Evolutionary conservation across 2,888 invertebrate species (phyloP).

Genomic region (Eugnorisma glareosa): DNA sequence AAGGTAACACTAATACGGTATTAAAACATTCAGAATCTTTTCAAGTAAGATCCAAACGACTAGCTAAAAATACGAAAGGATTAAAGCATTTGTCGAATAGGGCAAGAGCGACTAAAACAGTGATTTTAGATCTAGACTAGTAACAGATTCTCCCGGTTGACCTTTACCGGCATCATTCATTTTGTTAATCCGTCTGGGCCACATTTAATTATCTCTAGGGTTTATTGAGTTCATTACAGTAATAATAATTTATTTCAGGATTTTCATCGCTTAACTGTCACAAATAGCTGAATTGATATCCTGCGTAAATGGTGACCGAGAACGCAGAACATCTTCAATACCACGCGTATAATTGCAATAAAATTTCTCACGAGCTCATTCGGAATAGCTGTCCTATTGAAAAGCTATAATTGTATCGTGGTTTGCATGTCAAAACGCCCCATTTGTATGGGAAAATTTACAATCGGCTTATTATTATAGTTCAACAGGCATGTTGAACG

Average conservation of each 20-base stretch:
- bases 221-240: not conserved
- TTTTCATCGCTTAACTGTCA: not conserved
- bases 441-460: not conserved
- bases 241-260: not conserved
- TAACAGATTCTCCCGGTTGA: not conserved
- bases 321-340: not conserved
- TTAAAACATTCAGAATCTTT: not conserved
- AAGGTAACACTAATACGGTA: not conserved
- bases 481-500: not conserved
- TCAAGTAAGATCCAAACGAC: not conserved
- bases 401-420: not conserved
- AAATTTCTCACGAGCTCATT: not conserved
- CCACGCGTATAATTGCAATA: not conserved
- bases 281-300: not conserved
- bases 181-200: not conserved
- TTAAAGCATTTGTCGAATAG: not conserved
- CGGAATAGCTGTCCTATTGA: not conserved
- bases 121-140: not conserved
- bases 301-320: not conserved
- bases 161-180: constrained; percentile 3
- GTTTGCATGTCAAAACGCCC: not conserved
- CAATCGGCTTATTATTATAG: constrained; percentile 3
- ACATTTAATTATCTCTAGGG: not conserved
- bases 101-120: not conserved
- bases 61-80: constrained; percentile 3